Evolutionary conservation across 2,797 vertebrate species (phyloP).

Genomic region (Tympanoctomys barrerae): DNA sequence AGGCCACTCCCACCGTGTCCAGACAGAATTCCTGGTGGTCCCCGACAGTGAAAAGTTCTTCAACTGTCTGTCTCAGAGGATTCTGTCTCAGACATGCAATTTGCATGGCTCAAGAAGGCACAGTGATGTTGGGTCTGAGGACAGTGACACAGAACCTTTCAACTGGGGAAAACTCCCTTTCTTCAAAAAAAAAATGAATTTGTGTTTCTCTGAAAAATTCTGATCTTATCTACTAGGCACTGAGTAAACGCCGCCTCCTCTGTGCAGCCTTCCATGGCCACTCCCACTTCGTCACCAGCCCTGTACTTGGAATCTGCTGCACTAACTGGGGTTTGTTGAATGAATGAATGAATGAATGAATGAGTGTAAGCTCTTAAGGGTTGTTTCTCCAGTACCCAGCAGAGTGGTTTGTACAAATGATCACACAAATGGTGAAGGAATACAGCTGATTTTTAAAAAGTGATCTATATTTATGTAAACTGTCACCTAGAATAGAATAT

Average conservation of each 20-base stretch:
- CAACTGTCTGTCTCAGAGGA: background rate
- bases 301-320: background rate
- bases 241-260: background rate
- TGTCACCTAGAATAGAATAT: background rate
- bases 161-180: too few relatives aligned
- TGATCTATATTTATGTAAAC: conserved; percentile 1
- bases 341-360: background rate
- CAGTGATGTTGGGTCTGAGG: background rate
- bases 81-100: background rate
- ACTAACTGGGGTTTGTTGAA: background rate
- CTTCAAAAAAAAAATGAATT: background rate
- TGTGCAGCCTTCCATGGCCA: background rate
- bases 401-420: background rate
- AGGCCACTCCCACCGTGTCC: background rate
- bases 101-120: too few relatives aligned
- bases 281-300: background rate
- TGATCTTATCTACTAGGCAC: background rate
- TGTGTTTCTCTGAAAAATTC: background rate
- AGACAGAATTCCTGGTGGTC: background rate
- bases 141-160: background rate
- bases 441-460: background rate
- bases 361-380: too few relatives aligned
- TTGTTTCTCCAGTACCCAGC: background rate
- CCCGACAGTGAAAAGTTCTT: background rate
- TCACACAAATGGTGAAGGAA: background rate